Conservation (phyloP, 2,888 invertebrate genomes). For the Cremastinae sp. region DNA sequence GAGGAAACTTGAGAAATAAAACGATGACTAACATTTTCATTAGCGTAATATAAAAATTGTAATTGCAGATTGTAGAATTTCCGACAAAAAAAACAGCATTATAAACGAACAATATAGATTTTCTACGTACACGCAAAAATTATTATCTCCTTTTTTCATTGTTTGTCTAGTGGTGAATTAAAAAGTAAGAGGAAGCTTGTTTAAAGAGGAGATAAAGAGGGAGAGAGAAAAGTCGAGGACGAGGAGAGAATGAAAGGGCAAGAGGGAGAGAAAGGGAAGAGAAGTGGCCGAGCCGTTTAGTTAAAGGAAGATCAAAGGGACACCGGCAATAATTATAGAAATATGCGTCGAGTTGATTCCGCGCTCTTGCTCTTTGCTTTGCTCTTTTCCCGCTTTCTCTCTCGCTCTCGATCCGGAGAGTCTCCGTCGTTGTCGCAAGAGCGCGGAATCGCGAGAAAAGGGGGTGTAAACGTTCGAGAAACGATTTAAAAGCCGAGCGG, state of each 20-base stretch:
- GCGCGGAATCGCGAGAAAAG: conserved; percentile 63
- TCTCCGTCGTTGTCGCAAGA: conserved; percentile 53
- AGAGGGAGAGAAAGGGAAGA: conserved; percentile 38
- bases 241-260: conserved; percentile 40
- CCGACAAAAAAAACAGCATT: too few species aligned
- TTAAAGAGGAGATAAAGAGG: conserved; percentile 31
- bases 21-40: conserved; percentile 44
- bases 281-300: conserved; percentile 67
- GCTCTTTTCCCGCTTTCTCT: conserved; percentile 5
- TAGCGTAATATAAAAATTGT: too few species aligned
- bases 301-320: conserved; percentile 76
- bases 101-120: too few species aligned
- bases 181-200: conserved; percentile 53
- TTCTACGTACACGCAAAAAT: too few species aligned
- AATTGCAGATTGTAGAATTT: too few species aligned
- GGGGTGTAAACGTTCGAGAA: conserved; percentile 57
- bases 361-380: conserved; percentile 50
- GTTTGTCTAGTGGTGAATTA: conserved; percentile 53
- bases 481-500: conserved; percentile 11
- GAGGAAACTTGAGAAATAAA: conserved; percentile 49
- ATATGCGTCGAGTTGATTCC: conserved; percentile 76
- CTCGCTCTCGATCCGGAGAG: conserved; percentile 27
- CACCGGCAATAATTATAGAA: conserved; percentile 80
- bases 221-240: conserved; percentile 43
- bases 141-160: background rate